Base-by-base conservation (phyloP, 2,888 invertebrate species). In the Cantharis lateralis region DNA sequence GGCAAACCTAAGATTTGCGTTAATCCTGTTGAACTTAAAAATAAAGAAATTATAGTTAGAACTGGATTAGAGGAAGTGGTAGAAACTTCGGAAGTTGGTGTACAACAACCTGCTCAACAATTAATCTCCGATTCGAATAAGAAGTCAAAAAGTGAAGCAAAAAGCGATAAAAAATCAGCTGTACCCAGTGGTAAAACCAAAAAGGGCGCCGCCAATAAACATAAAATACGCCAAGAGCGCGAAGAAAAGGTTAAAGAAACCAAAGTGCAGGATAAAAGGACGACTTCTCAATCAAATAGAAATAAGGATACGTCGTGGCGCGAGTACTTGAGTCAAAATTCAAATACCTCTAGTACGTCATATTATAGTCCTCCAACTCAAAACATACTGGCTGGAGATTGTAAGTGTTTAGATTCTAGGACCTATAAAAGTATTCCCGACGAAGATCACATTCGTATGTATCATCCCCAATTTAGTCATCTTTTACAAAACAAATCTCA, bases 311-410 rank as follows among this genome's bases (percentile, higher is more conserved):
- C 77, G 73, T 84, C 85, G 0, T 88, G 87, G 87, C 82, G 82
- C 24, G 85, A 87, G 11, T 83, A 85, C 20, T 81, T 88, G 2
- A 86, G 82, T 72, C 84, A 84, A 77, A 87, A 84, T 77, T 86
- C 85, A 2, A 78, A 76, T 3, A 79, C 80, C 11, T 81, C 83
- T 0, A 87, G 87, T 78, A 88, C 88, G 11, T 86, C 88, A 0
- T 89, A 88, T 80, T 81, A 84, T 62, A 87, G 88, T 79, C 88
- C 87, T 0, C 88, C 88, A 4, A 4, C 64, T 20, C 18, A 66
- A 18, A 20, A 18, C 10, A 7, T 10, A 0, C 9, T 10, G 9
- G 2, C n/a, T 13, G 20, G 24, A 15, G 20, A 20, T 13, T 20
- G 64, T 20, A 24, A 24, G 9, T 66, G 24, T 66, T 66, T 66